Percentiles rank a stretch among this genome's conserved stretches.
phyloP scores from a whole-genome alignment of 2,113 vertebrate genomes.

The Lophius piscatorius region DNA sequence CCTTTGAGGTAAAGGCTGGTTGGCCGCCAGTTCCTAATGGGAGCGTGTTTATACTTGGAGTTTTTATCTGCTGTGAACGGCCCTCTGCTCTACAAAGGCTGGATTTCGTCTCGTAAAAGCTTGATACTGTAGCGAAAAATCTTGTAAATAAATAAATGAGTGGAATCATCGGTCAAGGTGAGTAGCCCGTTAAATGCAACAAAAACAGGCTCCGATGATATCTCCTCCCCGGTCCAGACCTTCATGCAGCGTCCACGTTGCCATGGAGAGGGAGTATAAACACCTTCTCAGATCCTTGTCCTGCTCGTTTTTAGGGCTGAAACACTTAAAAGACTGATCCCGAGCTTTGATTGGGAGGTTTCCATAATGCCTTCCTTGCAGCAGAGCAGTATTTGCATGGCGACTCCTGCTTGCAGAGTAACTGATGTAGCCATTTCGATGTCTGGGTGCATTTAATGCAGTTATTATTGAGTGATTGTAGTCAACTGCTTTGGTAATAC shows the following conservation, averaged over 20 bases:
- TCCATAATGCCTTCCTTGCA: slow-evolving; percentile 41
- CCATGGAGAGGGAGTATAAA: slow-evolving; percentile 32
- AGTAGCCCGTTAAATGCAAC: slow-evolving; percentile 32
- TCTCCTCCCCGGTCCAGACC: slow-evolving; percentile 35
- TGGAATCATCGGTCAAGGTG: slow-evolving; percentile 40
- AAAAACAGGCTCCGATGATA: slow-evolving; percentile 38
- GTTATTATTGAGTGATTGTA: slow-evolving; percentile 59
- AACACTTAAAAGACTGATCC: slow-evolving; percentile 60
- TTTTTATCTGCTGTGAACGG: slow-evolving; percentile 71
- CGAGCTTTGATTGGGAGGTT: slow-evolving; percentile 50
- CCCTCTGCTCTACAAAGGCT: slow-evolving; percentile 40
- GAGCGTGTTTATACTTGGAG: slow-evolving; percentile 75
- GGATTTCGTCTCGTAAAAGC: slow-evolving; percentile 60
- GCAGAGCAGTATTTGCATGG: slow-evolving; percentile 29
- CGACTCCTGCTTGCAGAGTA: slow-evolving; percentile 48
- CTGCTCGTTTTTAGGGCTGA: slow-evolving; percentile 33
- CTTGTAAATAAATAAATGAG: slow-evolving; percentile 52
- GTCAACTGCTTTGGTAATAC: slow-evolving; percentile 47
- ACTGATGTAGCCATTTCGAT: slow-evolving; percentile 74
- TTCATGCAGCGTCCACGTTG: slow-evolving; percentile 34
- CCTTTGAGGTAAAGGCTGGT: slow-evolving; percentile 72
- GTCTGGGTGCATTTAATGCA: slow-evolving; percentile 72
- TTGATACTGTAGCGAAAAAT: slow-evolving; percentile 14
- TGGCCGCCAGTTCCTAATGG: slow-evolving; percentile 75
- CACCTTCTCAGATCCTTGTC: slow-evolving; percentile 13